phyloP scores from a whole-genome alignment of 2,888 invertebrate genomes.

The Ennomos fuscantarius region DNA sequence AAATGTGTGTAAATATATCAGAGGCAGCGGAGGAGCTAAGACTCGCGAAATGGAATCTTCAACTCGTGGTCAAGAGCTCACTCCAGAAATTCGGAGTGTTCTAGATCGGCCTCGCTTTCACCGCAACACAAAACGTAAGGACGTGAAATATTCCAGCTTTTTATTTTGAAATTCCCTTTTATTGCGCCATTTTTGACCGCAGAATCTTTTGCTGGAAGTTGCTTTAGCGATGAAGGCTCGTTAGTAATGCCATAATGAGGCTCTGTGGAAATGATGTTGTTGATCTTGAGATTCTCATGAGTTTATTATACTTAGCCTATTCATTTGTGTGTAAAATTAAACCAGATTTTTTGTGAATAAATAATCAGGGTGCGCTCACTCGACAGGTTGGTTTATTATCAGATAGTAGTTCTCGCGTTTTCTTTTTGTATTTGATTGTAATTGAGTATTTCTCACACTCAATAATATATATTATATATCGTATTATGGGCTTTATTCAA shows the following conservation, averaged over 20 bases:
- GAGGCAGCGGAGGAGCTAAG: slow-evolving; percentile 34
- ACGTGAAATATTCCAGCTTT: slow-evolving; percentile 28
- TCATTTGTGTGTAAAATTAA: no score
- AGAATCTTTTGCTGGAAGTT: slow-evolving; percentile 20
- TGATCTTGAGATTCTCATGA: slow-evolving; percentile 18
- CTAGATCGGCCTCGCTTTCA: slow-evolving; percentile 47
- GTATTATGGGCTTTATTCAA: no score
- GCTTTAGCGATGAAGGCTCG: slow-evolving; percentile 22
- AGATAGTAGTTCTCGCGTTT: no score
- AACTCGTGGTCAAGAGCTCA: slow-evolving; percentile 44
- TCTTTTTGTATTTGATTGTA: no score
- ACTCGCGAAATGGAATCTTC: slow-evolving; percentile 45
- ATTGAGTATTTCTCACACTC: no score
- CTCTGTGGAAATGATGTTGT: slow-evolving; percentile 19
- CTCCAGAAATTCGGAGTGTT: slow-evolving; percentile 50
- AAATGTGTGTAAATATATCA: slow-evolving; percentile 43
- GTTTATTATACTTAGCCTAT: neutral
- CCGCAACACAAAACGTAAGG: slow-evolving; percentile 44
- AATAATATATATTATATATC: no score
- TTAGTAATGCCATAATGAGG: slow-evolving; percentile 26
- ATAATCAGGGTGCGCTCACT: no score
- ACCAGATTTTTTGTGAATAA: slow-evolving; percentile 10
- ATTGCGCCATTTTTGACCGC: slow-evolving; percentile 20
- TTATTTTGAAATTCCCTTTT: slow-evolving; percentile 27
- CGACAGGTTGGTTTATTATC: no score